Evolutionary conservation across 2,797 vertebrate species (phyloP).

Genomic region (Pyrocephalus nanus): DNA sequence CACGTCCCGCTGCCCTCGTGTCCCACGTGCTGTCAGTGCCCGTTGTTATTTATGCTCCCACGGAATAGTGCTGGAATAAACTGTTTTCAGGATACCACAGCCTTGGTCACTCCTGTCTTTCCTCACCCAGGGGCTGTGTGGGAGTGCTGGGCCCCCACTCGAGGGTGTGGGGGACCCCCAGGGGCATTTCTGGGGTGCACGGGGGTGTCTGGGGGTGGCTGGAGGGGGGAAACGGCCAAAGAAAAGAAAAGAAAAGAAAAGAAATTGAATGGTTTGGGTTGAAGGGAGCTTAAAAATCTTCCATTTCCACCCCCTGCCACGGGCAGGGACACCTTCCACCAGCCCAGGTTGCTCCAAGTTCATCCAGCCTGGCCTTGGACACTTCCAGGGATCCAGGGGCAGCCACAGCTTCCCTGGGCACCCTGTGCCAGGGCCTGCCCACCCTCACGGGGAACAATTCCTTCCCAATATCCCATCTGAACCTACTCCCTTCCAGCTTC

Average conservation of each 20-base stretch:
- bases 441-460: rapidly evolving
- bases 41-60: slow-evolving; percentile 77
- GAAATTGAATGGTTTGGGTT: not conserved
- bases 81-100: slow-evolving; percentile 64
- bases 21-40: slow-evolving; percentile 53
- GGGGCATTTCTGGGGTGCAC: rapidly evolving
- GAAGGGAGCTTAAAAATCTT: not conserved
- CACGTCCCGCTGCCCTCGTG: not conserved
- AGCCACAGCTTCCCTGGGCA: not conserved
- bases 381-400: not conserved
- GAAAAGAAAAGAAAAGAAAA: too few species aligned
- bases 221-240: not conserved
- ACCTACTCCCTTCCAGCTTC: not conserved
- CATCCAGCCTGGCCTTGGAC: not conserved
- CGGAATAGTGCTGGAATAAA: slow-evolving; percentile 76
- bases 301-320: rapidly evolving
- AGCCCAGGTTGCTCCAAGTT: not conserved
- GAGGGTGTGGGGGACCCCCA: rapidly evolving
- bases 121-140: rapidly evolving
- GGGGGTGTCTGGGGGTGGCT: too few species aligned
- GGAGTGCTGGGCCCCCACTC: rapidly evolving
- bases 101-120: not conserved
- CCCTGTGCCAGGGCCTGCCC: rapidly evolving
- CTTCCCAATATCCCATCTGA: rapidly evolving
- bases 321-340: not conserved